Evolutionary conservation across 2,113 vertebrate species (phyloP), one percentile per base, ranked within the genome.

Genomic region (Thomomys bottae): DNA sequence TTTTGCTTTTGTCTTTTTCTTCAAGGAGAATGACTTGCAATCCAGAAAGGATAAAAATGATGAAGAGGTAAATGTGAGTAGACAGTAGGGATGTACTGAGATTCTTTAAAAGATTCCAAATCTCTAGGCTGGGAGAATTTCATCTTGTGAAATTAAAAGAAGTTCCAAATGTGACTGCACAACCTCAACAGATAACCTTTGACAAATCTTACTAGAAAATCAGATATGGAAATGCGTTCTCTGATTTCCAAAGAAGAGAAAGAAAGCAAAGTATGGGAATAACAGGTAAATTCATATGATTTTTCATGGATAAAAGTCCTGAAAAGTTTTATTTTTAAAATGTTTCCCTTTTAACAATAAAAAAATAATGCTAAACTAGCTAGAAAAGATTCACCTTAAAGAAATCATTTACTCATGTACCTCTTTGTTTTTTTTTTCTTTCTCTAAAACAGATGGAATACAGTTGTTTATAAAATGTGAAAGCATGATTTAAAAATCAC

Each of bases 1-100:
- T 95, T 86, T 92, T n/a, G 42, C 90, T 94, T 96, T 92, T 89
- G 89, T 94, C 71, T 94, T 96, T 94, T 94, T 73, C 71, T 95
- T 96, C 67, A 89, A 96, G 83, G 54, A 90, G 90, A 96, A 95
- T 92, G 83, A 93, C 84, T 95, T 94, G 64, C 67, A 95, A 93
- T 84, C 38, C 0, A 4, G 63, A 92, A 90, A 90, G 45, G 63
- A 24, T 92, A 88, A 88, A 95, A 93, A 59, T 90, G 88, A 95
- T 90, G 87, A 95, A 90, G 80, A 83, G 26, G 28, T 57, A 90
- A 93, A 94, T 95, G 30, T 92, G 40, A 88, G 54, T 88, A 90
- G 90, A 95, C 71, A 93, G 67, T 49, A 84, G 72, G 57, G 72
- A 93, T 95, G 54, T 45, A 76, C 45, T 73, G 30, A 73, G 67